Percentiles rank a stretch among this genome's conserved stretches.
These are phyloP conservation scores for Hecatera dysodea DNA, from an alignment of 2,888 invertebrate species.

Conservation along the genomic window DNA sequence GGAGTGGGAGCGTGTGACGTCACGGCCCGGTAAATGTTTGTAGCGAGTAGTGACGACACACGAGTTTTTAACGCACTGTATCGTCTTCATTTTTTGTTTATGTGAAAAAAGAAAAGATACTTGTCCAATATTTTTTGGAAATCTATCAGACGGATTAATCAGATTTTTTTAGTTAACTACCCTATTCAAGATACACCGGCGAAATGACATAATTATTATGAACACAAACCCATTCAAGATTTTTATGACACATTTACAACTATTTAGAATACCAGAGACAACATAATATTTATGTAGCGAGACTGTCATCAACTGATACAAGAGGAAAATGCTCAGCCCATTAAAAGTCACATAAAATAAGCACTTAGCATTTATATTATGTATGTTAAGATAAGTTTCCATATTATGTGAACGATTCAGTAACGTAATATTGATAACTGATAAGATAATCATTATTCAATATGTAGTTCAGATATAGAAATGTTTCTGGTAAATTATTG, in stretches of 20 bases:
- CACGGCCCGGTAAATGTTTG: too few relatives aligned
- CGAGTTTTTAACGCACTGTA: too few relatives aligned
- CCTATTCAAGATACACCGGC: too few relatives aligned
- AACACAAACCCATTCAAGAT: background rate
- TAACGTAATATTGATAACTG: conserved; percentile 37
- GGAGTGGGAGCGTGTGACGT: too few relatives aligned
- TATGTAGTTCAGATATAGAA: conserved; percentile 20
- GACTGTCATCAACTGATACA: background rate
- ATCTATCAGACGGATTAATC: too few relatives aligned
- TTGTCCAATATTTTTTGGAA: too few relatives aligned
- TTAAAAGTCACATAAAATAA: conserved; percentile 29
- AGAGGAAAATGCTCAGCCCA: conserved; percentile 15
- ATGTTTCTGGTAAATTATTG: conserved; percentile 2
- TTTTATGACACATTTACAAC: conserved; percentile 16
- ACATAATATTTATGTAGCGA: conserved; percentile 13
- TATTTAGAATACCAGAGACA: conserved; percentile 4
- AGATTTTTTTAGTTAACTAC: too few relatives aligned
- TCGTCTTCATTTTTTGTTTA: too few relatives aligned
- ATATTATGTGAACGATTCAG: conserved; percentile 23
- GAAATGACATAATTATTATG: too few relatives aligned
- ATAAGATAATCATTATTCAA: conserved; percentile 47
- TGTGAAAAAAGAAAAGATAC: too few relatives aligned
- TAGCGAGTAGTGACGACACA: too few relatives aligned
- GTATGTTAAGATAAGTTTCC: conserved; percentile 34
- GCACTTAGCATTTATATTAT: background rate